Evolutionary conservation across 1,140 invertebrate genomes (phyloP).

Genomic region (Musca vetustissima): DNA sequence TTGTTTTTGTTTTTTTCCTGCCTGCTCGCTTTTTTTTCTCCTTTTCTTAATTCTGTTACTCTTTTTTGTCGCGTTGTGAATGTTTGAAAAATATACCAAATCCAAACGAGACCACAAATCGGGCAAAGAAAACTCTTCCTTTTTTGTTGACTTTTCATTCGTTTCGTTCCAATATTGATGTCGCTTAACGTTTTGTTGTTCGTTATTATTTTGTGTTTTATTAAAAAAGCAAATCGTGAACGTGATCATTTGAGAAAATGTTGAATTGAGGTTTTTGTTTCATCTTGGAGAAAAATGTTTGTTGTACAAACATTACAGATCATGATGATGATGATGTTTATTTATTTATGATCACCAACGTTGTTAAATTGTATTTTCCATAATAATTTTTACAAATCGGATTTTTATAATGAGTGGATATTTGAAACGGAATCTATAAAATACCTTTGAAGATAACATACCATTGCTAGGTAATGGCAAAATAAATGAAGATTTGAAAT

Average conservation of each 20-base stretch:
- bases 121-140: no score
- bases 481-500: not conserved
- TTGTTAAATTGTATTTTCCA: conserved; percentile 6
- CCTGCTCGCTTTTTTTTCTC: not conserved
- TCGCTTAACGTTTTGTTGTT: no score
- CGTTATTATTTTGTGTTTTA: conserved; percentile 1
- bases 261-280: not conserved
- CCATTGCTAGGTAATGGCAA: no score
- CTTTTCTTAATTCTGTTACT: not conserved
- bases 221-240: conserved; percentile 16
- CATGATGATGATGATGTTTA: not conserved
- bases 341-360: conserved; percentile 3
- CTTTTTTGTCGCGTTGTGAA: not conserved
- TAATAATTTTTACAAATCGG: not conserved
- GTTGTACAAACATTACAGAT: not conserved
- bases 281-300: not conserved
- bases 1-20: not conserved
- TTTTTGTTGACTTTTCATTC: not conserved
- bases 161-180: not conserved
- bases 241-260: conserved; percentile 13
- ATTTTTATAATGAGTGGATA: not conserved
- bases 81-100: conserved; percentile 9
- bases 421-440: not conserved
- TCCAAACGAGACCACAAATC: conserved; percentile 1
- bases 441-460: no score